Base-by-base conservation (phyloP, 2,113 vertebrate genomes). In the Sebastes fasciatus region DNA sequence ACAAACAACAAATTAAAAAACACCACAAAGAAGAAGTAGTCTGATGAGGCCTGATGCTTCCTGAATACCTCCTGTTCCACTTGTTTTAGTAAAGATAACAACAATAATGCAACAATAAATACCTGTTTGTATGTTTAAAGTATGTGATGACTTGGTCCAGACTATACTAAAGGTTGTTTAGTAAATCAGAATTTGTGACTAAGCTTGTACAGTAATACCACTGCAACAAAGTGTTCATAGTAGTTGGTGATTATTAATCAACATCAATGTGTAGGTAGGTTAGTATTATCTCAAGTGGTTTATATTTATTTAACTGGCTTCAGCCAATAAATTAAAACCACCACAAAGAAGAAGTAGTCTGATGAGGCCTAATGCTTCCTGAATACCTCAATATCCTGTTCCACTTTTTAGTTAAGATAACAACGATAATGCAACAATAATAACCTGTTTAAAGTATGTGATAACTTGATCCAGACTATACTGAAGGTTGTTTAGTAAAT, bases 221-320 rank as follows among this genome's bases (percentile, higher is more conserved):
- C 19, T 52, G 61, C 61, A 21, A 58, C 2, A 1, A 6, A 13
- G 4, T 9, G 3, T 49, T 26, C 3, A 23, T 6, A 21, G 21
- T 14, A 9, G 19, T 2, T 13, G 12, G 4, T 51, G 2, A 5
- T 0, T 6, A 2, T 3, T 7, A 10, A 10, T 23, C 2, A 6
- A 1, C 26, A 34, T 34, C 26, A 34, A 2, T 7, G 23, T 49
- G 23, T 40, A 2, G 42, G 5, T 40, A 16, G 14, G 9, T 34
- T 49, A 49, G 23, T 55, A 46, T 12, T 3, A 26, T 13, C 9
- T 26, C 5, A 14, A 11, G 2, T n/a, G 14, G 4, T 9, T 5
- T 48, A 55, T 11, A 51, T n/a, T 6, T 16, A 7, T 43, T 42
- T 13, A 43, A 19, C n/a, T n/a, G n/a, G n/a, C n/a, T n/a, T n/a